Conservation (phyloP, 2,888 invertebrate genomes). For the Tiphia femorata region DNA sequence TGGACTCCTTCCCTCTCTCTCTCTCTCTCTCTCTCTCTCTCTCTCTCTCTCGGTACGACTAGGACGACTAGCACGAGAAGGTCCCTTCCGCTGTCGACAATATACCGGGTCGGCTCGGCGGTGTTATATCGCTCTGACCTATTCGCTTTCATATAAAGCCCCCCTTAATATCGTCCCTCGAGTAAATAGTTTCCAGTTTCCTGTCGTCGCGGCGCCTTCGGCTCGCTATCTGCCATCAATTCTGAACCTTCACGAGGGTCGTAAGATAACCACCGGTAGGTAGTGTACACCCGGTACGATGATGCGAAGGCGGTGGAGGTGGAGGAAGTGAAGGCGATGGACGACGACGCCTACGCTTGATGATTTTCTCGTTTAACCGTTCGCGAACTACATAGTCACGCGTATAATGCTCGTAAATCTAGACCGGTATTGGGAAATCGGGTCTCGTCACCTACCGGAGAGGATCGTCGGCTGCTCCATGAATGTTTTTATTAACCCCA, state of each 20-base stretch:
- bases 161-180: constrained; percentile 57
- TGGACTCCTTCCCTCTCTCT: too few relatives aligned
- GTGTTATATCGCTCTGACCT: constrained; percentile 53
- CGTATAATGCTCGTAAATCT: constrained; percentile 26
- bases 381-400: constrained; percentile 11
- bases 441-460: too few relatives aligned
- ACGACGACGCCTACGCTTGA: constrained; percentile 17
- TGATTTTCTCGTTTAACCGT: constrained; percentile 39
- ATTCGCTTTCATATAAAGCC: constrained; percentile 54
- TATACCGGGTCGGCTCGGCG: constrained; percentile 34
- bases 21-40: too few relatives aligned
- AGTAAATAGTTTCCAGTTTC: constrained; percentile 61
- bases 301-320: too few relatives aligned
- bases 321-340: too few relatives aligned
- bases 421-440: neutral
- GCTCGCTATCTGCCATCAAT: constrained; percentile 47
- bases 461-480: too few relatives aligned
- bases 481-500: too few relatives aligned
- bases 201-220: constrained; percentile 47
- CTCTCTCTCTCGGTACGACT: too few relatives aligned
- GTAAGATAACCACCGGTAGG: constrained; percentile 42
- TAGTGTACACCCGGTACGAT: too few relatives aligned
- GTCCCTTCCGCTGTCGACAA: constrained; percentile 44
- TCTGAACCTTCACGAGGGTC: constrained; percentile 43
- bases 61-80: constrained; percentile 31